phyloP scores from a whole-genome alignment of 2,113 vertebrate species.

The Platysternon megacephalum region DNA sequence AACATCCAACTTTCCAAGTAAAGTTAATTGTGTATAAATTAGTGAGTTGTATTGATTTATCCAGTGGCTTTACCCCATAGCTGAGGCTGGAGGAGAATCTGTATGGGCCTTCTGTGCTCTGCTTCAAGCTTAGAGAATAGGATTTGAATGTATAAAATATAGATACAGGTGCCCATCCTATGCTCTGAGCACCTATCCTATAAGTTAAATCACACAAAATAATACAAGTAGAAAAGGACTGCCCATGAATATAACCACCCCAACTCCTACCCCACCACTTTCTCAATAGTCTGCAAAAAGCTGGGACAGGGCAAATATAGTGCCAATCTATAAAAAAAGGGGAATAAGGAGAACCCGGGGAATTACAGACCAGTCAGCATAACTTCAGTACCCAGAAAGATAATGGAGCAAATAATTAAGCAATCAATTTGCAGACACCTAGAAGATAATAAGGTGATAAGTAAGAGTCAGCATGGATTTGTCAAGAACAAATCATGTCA shows the following conservation, averaged over 20 bases:
- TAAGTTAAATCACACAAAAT: background rate
- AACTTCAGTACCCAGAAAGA: no score
- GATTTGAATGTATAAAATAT: background rate
- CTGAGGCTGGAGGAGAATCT: background rate
- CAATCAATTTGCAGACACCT: no score
- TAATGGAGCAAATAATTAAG: no score
- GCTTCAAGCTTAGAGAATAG: background rate
- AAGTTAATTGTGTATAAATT: background rate
- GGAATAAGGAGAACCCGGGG: no score
- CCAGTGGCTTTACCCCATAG: background rate
- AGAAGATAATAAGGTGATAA: no score
- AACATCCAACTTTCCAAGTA: background rate
- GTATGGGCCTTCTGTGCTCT: background rate
- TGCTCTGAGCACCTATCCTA: background rate
- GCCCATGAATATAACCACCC: background rate
- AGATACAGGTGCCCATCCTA: background rate
- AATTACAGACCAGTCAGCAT: no score
- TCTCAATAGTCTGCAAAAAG: constrained; percentile 3
- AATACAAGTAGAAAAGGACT: background rate
- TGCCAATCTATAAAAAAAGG: no score
- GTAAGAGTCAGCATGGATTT: no score
- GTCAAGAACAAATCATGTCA: no score
- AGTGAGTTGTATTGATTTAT: background rate
- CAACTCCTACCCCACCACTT: constrained; percentile 2
- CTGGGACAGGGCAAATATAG: no score